Base-by-base conservation (phyloP, 2,888 invertebrate species). In the Archips crataeganus region DNA sequence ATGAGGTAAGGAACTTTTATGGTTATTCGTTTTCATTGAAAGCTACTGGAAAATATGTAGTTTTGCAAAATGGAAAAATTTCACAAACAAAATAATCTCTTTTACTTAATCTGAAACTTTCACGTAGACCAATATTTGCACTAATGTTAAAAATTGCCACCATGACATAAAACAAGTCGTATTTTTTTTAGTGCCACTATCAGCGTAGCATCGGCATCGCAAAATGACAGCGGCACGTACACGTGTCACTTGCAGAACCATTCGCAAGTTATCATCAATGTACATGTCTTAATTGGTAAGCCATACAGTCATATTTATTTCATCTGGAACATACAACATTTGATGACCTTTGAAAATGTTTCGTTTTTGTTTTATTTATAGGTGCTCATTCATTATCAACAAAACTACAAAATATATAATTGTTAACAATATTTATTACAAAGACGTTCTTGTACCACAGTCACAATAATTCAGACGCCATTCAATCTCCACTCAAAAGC, bases 211-310 rank as follows among this genome's bases (percentile, higher is more conserved):
- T 94, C 95, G 76, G 96, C 96, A 36, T 95, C 95, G 76, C 95
- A 96, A 84, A 95, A 95, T 74, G 96, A 96, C 84, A 96, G 95
- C 81, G 96, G 96, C 13, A 95, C 95, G 51, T 96, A 96, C 83
- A 95, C 95, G 42, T 96, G 96, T 85, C 93, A 95, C 68, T 92
- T 96, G 77, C 95, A 95, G 77, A 95, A 96, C 82, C 95, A 96
- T 80, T 96, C 96, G 66, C 96, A 95, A 82, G 95, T 95, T 15
- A 94, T 95, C 42, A 95, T 96, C 71, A 95, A 96, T 84, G 96
- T 96, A 71, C 96, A 96, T 82, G 96, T 96, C 71, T 90, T 96
- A 77, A 96, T 96, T 86, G 96, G 96, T 96, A 92, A 94, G 94
- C 86, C 73, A 51, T 6, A 42, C 61, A 61, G 8, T 61, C 9